These are phyloP conservation scores for Hippocampus mohnikei DNA, from an alignment of 2,113 vertebrate genomes.

Conservation along the genomic window DNA sequence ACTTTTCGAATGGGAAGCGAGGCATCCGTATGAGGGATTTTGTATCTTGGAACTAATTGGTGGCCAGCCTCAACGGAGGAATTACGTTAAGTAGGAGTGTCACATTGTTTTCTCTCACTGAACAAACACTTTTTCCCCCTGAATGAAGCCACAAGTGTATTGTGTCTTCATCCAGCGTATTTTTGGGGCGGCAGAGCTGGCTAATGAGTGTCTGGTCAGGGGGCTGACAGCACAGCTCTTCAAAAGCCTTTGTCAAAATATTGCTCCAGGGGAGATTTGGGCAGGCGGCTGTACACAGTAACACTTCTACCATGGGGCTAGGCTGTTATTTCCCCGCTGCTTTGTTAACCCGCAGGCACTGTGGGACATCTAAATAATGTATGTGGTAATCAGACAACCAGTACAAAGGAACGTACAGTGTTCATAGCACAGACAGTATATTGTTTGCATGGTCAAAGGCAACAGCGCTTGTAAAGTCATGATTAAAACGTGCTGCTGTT, in stretches of 20 bases:
- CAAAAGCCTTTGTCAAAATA: constrained; percentile 55
- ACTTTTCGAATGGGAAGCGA: not conserved
- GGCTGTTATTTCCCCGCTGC: constrained; percentile 6
- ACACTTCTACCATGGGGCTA: constrained; percentile 4
- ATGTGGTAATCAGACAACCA: not conserved
- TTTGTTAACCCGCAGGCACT: not conserved
- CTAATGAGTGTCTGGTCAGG: constrained; percentile 62
- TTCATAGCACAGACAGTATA: not conserved
- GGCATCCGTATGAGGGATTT: not conserved
- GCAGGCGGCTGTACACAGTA: constrained; percentile 36
- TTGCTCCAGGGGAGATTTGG: constrained; percentile 54
- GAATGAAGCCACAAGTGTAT: constrained; percentile 32
- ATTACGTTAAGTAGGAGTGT: not conserved
- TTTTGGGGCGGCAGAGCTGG: constrained; percentile 35
- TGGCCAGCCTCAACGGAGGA: not conserved
- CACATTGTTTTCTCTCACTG: not conserved
- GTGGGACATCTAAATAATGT: not conserved
- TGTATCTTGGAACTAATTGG: not conserved
- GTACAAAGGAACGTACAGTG: not conserved
- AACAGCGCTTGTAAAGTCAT: not conserved
- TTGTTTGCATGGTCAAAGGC: not conserved
- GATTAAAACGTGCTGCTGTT: not conserved
- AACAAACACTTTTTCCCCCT: constrained; percentile 17
- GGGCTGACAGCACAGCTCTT: constrained; percentile 51
- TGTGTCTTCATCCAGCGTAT: constrained; percentile 19